A percentile compares a stretch with the other conserved stretches of the same genome.
Conservation (phyloP, 2,888 invertebrate species). For the Mesodorylaimus sp. region DNA sequence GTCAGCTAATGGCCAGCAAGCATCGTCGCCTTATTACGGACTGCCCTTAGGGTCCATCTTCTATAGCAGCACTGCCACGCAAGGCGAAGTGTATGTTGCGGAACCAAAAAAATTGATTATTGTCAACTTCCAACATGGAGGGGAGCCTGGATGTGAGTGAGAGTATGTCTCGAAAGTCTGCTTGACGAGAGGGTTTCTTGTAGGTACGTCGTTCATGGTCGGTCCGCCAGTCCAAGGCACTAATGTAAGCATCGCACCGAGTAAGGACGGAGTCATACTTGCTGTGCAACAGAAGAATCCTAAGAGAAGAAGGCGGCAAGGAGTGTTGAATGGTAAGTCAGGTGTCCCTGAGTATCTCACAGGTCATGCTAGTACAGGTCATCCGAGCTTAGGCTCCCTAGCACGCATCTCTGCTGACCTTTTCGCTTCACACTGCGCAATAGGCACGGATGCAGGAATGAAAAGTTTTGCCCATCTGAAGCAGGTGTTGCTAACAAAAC, state of each 20-base stretch:
- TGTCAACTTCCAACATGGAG: conserved; percentile 17
- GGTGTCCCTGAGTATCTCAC: too few relatives aligned
- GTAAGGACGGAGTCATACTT: neutral
- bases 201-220: conserved; percentile 1
- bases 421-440: too few relatives aligned
- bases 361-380: too few relatives aligned
- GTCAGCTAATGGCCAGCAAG: too few relatives aligned
- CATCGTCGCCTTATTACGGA: conserved; percentile 14
- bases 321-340: too few relatives aligned
- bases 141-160: conserved; percentile 14
- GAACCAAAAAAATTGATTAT: conserved; percentile 17
- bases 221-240: neutral
- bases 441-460: too few relatives aligned
- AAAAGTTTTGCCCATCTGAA: too few relatives aligned
- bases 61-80: conserved; percentile 15
- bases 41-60: conserved; percentile 18
- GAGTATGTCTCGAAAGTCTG: neutral
- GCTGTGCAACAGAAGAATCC: neutral
- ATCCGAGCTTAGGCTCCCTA: too few relatives aligned
- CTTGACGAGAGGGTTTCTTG: neutral
- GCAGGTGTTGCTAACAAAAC: too few relatives aligned
- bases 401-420: too few relatives aligned
- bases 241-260: neutral
- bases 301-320: too few relatives aligned
- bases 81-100: conserved; percentile 18